phyloP scores from a whole-genome alignment of 2,797 vertebrate genomes.

The Sylvilagus floridanus region DNA sequence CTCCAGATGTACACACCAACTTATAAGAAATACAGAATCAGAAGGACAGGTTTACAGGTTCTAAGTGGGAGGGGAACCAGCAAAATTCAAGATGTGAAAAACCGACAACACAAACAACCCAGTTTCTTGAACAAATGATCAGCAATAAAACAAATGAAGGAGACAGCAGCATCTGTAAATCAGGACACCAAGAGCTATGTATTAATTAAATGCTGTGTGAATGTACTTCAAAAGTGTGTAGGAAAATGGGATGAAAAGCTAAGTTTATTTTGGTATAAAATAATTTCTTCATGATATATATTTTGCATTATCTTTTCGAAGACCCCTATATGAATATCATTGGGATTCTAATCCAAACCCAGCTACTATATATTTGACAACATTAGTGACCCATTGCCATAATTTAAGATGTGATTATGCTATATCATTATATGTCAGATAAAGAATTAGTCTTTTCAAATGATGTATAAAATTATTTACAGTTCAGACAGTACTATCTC shows the following conservation, averaged over 20 bases:
- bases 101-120: not conserved
- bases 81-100: not conserved
- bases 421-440: not conserved
- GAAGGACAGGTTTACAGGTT: not conserved
- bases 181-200: not conserved
- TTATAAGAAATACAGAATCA: not conserved
- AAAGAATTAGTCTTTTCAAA: not conserved
- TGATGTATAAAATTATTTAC: constrained; percentile 11
- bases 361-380: not conserved
- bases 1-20: not conserved
- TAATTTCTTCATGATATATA: too few relatives aligned
- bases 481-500: not conserved
- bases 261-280: too few relatives aligned
- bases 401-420: not conserved
- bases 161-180: not conserved
- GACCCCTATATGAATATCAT: not conserved
- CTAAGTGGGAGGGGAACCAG: not conserved
- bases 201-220: not conserved
- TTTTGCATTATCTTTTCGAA: too few relatives aligned
- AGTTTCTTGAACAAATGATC: not conserved
- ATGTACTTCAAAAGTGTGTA: too few relatives aligned
- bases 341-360: not conserved
- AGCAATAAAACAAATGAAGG: not conserved
- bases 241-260: too few relatives aligned
- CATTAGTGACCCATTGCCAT: not conserved